phyloP scores from a whole-genome alignment of 2,113 vertebrate genomes.

The Macrotis lagotis region DNA sequence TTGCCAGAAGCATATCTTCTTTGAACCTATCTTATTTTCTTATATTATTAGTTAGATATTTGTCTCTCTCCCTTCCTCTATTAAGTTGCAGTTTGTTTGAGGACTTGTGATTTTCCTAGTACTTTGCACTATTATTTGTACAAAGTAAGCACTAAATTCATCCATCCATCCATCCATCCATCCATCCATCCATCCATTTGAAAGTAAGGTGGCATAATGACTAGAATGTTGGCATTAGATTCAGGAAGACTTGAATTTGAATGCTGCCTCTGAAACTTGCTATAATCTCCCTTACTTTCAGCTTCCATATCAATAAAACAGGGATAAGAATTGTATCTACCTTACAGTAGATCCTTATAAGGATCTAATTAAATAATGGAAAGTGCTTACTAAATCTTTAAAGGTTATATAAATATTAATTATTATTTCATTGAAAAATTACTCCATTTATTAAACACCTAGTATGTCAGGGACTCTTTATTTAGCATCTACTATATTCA shows the following conservation, averaged over 20 bases:
- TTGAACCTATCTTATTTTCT: background rate
- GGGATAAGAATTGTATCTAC: background rate
- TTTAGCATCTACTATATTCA: background rate
- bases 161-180: no score
- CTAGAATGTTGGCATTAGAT: background rate
- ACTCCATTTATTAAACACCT: background rate
- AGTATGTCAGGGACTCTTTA: no score
- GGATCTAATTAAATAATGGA: background rate
- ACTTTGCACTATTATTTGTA: background rate
- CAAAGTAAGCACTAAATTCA: background rate
- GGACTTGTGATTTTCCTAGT: background rate
- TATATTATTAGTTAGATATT: background rate
- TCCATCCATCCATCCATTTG: background rate
- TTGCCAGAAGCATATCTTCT: background rate
- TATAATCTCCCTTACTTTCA: background rate
- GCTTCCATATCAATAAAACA: background rate
- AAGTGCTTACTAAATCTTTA: background rate
- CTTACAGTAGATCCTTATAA: background rate
- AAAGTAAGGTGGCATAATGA: background rate
- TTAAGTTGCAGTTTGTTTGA: background rate
- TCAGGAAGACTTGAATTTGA: background rate
- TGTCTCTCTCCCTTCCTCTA: background rate
- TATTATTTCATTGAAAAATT: background rate
- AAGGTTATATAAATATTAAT: background rate
- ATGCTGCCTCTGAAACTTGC: background rate